phyloP scores from a whole-genome alignment of 1,140 invertebrate genomes.

The Agrypnia vestita region DNA sequence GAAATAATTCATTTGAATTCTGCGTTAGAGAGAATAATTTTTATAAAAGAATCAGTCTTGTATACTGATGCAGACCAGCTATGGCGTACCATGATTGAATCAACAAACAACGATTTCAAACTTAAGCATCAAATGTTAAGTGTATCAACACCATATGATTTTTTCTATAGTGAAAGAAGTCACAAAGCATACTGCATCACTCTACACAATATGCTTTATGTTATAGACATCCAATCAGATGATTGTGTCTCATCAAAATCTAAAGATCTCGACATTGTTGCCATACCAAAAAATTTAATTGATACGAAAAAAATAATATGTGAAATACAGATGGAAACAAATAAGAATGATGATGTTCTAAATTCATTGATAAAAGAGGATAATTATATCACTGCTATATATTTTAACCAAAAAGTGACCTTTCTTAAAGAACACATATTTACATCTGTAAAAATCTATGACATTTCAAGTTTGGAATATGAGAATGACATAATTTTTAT shows the following conservation, averaged over 20 bases:
- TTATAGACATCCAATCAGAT: not conserved
- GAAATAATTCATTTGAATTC: slow-evolving; percentile 45
- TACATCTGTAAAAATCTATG: slow-evolving; percentile 8
- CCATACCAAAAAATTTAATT: slow-evolving; percentile 18
- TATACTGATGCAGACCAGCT: slow-evolving; percentile 33
- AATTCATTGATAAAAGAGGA: slow-evolving; percentile 29
- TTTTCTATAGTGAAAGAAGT: slow-evolving; percentile 31
- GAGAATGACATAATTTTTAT: slow-evolving; percentile 21
- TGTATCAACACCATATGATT: slow-evolving; percentile 17
- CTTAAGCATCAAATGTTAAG: slow-evolving; percentile 15
- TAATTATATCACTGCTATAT: slow-evolving; percentile 36
- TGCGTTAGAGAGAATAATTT: slow-evolving; percentile 29
- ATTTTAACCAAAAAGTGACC: slow-evolving; percentile 33
- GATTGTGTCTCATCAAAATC: not conserved
- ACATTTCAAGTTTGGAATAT: slow-evolving; percentile 6
- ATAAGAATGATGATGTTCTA: slow-evolving; percentile 32
- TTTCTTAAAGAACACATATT: slow-evolving; percentile 9
- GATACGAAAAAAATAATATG: slow-evolving; percentile 1
- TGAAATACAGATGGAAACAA: slow-evolving; percentile 36
- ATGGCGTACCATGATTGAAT: slow-evolving; percentile 24
- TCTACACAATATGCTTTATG: slow-evolving; percentile 14
- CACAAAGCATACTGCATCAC: slow-evolving; percentile 21
- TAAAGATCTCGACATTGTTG: not conserved
- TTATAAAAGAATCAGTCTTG: slow-evolving; percentile 13
- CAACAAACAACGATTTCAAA: slow-evolving; percentile 16